phyloP scores from a whole-genome alignment of 2,888 invertebrate species.

The Danaus chrysippus region DNA sequence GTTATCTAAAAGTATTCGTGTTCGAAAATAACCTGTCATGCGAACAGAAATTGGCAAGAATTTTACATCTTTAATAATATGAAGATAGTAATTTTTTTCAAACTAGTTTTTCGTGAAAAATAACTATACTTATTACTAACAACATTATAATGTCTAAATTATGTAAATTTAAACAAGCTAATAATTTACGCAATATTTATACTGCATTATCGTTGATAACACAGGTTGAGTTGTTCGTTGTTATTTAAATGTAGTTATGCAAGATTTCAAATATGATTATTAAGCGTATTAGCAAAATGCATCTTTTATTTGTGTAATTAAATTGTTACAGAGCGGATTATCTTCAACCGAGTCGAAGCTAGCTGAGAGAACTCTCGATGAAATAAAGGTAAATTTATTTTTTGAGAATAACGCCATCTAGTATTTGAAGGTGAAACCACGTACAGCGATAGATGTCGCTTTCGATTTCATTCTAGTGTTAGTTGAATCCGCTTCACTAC shows the following conservation, averaged over 20 bases:
- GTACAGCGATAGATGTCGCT: constrained; percentile 14
- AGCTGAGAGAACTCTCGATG: constrained; percentile 68
- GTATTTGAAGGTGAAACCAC: not conserved
- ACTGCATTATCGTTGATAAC: no score
- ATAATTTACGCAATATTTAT: no score
- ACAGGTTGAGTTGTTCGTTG: no score
- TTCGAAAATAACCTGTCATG: not conserved
- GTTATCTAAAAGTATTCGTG: not conserved
- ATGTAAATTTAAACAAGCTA: no score
- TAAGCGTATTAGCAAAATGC: constrained; percentile 4
- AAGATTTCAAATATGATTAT: no score
- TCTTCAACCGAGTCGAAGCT: constrained; percentile 60
- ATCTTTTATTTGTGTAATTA: constrained; percentile 8
- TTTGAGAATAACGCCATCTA: constrained; percentile 43
- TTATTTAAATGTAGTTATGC: no score
- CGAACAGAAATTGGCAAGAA: not conserved
- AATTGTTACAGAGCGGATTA: constrained; percentile 60
- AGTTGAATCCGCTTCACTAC: not conserved
- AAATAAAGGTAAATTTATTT: constrained; percentile 58
- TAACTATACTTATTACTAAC: no score
- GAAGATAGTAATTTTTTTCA: no score
- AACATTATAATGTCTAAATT: no score
- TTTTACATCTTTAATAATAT: not conserved
- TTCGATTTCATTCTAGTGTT: no score
- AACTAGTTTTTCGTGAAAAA: no score